Evolutionary conservation across 2,797 vertebrate species (phyloP), one percentile per base, ranked within the genome.

Genomic region (Oreochromis grahami): DNA sequence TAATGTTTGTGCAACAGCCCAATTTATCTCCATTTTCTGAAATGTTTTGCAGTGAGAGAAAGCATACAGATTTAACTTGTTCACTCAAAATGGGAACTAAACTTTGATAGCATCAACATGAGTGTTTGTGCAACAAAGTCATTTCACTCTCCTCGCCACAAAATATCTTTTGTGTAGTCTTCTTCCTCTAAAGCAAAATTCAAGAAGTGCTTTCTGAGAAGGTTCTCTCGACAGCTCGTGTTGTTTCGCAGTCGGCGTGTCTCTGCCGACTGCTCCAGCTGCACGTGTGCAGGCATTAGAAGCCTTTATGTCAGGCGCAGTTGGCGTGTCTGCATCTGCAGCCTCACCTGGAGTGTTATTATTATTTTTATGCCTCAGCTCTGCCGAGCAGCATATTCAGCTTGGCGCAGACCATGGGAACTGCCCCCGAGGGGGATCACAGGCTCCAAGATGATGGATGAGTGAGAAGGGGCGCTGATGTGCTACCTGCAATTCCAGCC

Each of bases 381-480:
- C 79, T 72, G 43, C 68, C 2, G 10, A 79, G 93, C 48, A 94
- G 90, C 92, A 92, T 53, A 87, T 89, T 89, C 65, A 81, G 83
- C 87, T 95, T 96, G 94, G 94, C 94, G 94, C 79, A 52, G 78
- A 84, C 77, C 95, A 96, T 96, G 96, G 96, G 96, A 97, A 97
- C 94, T 86, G 91, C 84, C 93, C 96, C 94, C 13, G 86, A 89
- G 95, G 96, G 93, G 88, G 93, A 96, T 96, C 95, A 86, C 96
- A 96, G 95, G 93, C 89, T 93, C 85, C 7, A 7, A 80, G 87
- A 90, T 92, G 86, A 92, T 92, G 90, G 81, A 93, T 92, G 87
- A 70, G 72, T 86, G 86, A 82, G 84, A 84, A 83, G 89, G 89
- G 90, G 86, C 48, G 86, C 86, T 90, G 91, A 87, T 86, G 89